Evolutionary conservation across 2,113 vertebrate species (phyloP).

Genomic region (Peromyscus polionotus): DNA sequence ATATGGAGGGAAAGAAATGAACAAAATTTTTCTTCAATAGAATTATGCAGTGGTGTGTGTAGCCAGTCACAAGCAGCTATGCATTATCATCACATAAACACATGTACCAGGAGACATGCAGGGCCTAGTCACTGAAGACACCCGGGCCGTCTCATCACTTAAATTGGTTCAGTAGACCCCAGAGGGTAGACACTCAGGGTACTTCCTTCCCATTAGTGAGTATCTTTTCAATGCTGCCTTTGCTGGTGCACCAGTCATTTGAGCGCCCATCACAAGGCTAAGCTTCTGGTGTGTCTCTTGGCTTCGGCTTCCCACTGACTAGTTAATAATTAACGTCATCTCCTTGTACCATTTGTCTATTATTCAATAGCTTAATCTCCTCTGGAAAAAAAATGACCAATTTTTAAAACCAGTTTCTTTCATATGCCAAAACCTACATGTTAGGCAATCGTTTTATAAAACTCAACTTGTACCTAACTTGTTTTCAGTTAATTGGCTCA

Average conservation of each 20-base stretch:
- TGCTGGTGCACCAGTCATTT: background rate
- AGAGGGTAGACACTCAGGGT: accelerated
- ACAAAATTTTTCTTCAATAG: background rate
- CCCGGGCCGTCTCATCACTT: background rate
- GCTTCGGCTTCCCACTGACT: background rate
- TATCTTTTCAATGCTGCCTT: background rate
- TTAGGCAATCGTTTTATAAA: background rate
- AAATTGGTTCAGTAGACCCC: background rate
- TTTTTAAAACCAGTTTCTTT: background rate
- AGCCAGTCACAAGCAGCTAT: background rate
- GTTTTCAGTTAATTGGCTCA: background rate
- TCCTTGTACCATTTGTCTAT: background rate
- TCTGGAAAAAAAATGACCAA: constrained; percentile 26
- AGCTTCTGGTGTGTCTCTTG: background rate
- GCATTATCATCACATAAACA: background rate
- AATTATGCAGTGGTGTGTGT: background rate
- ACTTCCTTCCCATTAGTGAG: background rate
- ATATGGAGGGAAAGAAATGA: background rate
- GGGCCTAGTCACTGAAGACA: background rate
- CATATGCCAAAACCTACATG: background rate
- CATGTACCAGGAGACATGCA: background rate
- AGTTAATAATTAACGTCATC: background rate
- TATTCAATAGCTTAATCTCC: constrained; percentile 21
- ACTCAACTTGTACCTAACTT: background rate
- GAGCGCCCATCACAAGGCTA: background rate